Evolutionary conservation across 2,797 vertebrate genomes (phyloP).

Genomic region (Gymnothorax javanicus): DNA sequence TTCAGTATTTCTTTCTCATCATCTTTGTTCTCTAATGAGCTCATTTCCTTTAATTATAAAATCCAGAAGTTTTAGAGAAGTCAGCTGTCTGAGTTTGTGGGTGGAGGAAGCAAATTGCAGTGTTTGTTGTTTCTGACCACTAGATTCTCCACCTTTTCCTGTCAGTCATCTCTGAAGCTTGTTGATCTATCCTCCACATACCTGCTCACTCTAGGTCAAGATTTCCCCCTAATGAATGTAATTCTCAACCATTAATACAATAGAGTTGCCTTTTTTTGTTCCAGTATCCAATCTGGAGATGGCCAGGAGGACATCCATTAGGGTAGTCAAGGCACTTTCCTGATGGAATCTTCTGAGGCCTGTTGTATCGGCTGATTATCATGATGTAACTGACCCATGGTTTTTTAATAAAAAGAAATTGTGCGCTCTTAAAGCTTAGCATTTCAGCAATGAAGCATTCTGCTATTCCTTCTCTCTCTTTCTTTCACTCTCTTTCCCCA

Average conservation of each 20-base stretch:
- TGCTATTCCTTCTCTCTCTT: constrained; percentile 40
- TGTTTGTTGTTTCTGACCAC: no score
- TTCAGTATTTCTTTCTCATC: no score
- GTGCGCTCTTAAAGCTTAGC: constrained; percentile 11
- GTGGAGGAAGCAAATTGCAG: background rate
- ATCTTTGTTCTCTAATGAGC: no score
- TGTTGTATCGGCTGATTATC: constrained; percentile 21
- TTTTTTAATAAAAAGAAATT: constrained; percentile 9
- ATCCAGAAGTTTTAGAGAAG: no score
- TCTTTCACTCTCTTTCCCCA: constrained; percentile 28
- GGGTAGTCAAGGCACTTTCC: constrained; percentile 3
- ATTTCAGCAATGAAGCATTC: constrained; percentile 37
- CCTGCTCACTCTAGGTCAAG: background rate
- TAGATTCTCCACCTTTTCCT: background rate
- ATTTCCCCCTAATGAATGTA: background rate
- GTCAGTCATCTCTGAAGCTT: background rate
- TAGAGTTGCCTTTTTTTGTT: background rate
- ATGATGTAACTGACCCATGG: constrained; percentile 21
- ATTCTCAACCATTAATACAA: background rate
- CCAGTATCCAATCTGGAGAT: background rate
- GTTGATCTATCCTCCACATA: background rate
- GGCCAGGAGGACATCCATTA: background rate
- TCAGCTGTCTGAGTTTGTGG: no score
- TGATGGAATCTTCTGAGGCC: constrained; percentile 8
- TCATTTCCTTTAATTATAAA: no score